Evolutionary conservation across 2,113 vertebrate species (phyloP).

Genomic region (Nycticorax nycticorax): DNA sequence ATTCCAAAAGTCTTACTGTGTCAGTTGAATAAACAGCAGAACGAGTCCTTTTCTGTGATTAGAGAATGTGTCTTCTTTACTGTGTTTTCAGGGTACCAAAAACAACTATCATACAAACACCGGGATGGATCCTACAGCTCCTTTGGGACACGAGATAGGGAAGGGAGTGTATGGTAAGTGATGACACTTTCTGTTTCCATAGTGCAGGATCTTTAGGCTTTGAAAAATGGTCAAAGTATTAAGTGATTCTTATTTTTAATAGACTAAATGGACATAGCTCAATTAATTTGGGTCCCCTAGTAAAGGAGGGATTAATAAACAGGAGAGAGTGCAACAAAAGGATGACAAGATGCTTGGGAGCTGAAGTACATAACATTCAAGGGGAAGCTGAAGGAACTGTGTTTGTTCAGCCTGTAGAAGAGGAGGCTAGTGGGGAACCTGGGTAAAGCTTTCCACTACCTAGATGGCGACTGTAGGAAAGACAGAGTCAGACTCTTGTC

Average conservation of each 20-base stretch:
- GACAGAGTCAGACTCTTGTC: neutral
- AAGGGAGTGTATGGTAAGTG: constrained; percentile 86
- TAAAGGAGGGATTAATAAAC: neutral
- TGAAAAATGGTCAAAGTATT: neutral
- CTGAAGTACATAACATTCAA: neutral
- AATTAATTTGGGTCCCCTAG: neutral
- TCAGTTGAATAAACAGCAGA: neutral
- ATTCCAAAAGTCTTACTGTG: neutral
- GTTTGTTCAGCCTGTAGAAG: neutral
- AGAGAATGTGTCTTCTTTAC: neutral
- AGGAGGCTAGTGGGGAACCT: neutral
- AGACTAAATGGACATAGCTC: neutral
- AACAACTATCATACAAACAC: constrained; percentile 84
- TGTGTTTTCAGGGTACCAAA: constrained; percentile 84
- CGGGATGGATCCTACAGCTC: constrained; percentile 85
- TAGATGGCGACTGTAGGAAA: neutral
- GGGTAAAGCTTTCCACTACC: neutral
- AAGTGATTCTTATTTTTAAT: neutral
- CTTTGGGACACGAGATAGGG: constrained; percentile 75
- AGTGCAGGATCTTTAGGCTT: neutral
- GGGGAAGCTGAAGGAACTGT: neutral
- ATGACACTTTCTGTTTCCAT: neutral
- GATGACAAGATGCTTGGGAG: neutral
- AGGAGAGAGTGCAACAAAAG: neutral
- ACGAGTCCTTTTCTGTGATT: neutral